Evolutionary conservation across 1,140 invertebrate species (phyloP).

Genomic region (Muscidifurax raptorellus): DNA sequence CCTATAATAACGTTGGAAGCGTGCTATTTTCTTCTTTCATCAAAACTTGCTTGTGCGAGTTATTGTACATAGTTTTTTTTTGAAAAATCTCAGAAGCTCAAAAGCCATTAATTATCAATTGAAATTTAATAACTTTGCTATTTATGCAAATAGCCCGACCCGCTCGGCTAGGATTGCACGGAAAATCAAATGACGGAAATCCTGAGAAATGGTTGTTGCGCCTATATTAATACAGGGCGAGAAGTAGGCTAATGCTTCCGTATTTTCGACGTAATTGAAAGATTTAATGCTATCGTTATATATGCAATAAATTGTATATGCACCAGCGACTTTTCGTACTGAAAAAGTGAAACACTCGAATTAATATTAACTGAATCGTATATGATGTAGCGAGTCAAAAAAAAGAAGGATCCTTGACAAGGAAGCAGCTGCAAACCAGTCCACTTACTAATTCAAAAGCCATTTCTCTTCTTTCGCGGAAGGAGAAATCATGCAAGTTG

Average conservation of each 20-base stretch:
- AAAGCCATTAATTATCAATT: background rate
- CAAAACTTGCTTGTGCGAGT: too few relatives aligned
- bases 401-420: background rate
- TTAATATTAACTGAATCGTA: background rate
- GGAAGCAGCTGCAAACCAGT: too few relatives aligned
- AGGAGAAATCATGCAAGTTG: too few relatives aligned
- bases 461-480: too few relatives aligned
- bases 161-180: background rate
- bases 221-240: background rate
- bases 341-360: background rate
- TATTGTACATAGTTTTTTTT: too few relatives aligned
- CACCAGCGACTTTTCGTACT: background rate
- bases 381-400: background rate
- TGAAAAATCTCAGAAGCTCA: too few relatives aligned
- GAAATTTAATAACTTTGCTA: background rate
- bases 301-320: background rate
- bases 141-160: background rate
- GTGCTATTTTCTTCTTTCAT: too few relatives aligned
- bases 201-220: conserved; percentile 4
- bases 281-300: background rate
- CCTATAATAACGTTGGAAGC: background rate
- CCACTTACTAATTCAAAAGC: too few relatives aligned
- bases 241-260: background rate
- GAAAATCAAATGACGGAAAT: background rate
- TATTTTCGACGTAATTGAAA: background rate